Conservation (phyloP, 2,797 vertebrate genomes). For the Manis pentadactyla region DNA sequence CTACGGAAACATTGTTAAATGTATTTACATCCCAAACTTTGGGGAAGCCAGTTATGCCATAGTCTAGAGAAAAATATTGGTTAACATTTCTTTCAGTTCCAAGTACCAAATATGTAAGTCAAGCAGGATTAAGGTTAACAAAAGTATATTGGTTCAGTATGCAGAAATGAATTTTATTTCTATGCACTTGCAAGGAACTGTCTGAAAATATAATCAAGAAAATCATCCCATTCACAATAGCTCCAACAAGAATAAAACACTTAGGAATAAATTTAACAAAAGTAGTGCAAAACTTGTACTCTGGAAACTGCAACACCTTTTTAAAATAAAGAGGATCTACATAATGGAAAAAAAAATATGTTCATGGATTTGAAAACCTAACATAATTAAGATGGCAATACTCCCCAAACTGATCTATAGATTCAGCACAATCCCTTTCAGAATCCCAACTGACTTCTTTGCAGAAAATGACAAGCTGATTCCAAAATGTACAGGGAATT, state of each 20-base stretch:
- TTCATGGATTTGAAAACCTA: background rate
- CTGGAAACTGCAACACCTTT: background rate
- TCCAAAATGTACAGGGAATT: background rate
- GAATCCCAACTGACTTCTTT: background rate
- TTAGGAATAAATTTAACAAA: conserved; percentile 19
- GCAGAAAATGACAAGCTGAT: background rate
- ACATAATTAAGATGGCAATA: background rate
- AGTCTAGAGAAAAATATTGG: background rate
- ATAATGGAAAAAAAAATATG: background rate
- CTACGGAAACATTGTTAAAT: background rate
- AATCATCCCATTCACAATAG: background rate
- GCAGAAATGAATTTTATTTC: background rate
- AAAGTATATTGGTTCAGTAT: background rate
- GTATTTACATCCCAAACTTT: background rate
- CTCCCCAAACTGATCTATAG: background rate
- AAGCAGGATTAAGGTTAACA: background rate
- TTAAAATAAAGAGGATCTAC: background rate
- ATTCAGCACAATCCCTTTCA: background rate
- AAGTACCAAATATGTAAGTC: background rate
- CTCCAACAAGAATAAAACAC: background rate
- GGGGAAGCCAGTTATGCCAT: background rate
- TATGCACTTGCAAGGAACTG: background rate
- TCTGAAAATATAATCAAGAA: conserved; percentile 42
- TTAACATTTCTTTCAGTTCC: background rate
- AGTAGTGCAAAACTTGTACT: background rate